phyloP scores from a whole-genome alignment of 1,140 invertebrate genomes.

The Eumaeus atala region DNA sequence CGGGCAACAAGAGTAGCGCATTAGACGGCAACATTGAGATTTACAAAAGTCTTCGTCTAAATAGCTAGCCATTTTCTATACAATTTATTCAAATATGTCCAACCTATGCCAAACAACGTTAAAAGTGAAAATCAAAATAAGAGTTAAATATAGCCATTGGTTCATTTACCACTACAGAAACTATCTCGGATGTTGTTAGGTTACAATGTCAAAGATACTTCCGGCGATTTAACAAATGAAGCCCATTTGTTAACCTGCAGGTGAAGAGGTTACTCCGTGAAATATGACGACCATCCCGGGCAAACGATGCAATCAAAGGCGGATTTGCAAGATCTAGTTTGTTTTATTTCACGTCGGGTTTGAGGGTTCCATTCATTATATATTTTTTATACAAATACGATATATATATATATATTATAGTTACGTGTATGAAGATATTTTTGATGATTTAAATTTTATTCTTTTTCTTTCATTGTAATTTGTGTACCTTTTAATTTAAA shows the following conservation, averaged over 20 bases:
- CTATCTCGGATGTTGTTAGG: too few species aligned
- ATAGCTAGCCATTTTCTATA: conserved; percentile 47
- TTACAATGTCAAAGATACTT: too few species aligned
- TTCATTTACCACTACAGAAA: too few species aligned
- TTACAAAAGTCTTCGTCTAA: conserved; percentile 54
- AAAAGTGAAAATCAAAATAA: not conserved
- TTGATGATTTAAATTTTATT: too few species aligned
- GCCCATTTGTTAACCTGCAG: conserved; percentile 51
- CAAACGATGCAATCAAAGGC: conserved; percentile 64
- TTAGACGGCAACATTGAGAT: conserved; percentile 57
- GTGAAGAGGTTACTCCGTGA: conserved; percentile 44
- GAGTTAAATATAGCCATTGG: too few species aligned
- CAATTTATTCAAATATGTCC: conserved; percentile 31
- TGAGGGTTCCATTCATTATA: not conserved
- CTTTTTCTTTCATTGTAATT: too few species aligned
- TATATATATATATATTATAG: too few species aligned
- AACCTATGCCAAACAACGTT: conserved; percentile 5
- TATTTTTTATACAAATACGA: not conserved
- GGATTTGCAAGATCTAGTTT: conserved; percentile 48
- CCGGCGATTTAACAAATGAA: conserved; percentile 40
- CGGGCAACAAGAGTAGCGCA: conserved; percentile 71
- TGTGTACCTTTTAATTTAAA: too few species aligned
- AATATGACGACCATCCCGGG: conserved; percentile 59
- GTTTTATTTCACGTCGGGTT: not conserved
- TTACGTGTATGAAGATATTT: too few species aligned